phyloP scores from a whole-genome alignment of 2,888 invertebrate genomes.

The Drosophila prostipennis region DNA sequence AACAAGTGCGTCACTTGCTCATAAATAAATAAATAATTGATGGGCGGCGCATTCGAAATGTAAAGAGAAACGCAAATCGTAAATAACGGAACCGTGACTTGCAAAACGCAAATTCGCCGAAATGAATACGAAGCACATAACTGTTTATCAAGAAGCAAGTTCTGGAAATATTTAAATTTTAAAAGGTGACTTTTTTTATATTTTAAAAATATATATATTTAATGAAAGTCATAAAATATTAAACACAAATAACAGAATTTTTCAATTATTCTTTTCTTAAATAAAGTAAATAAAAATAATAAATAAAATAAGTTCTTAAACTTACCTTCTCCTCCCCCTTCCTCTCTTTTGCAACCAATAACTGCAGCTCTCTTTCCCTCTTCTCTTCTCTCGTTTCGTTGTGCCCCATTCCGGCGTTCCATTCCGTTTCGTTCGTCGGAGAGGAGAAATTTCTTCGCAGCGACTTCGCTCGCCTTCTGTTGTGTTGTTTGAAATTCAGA shows the following conservation, averaged over 20 bases:
- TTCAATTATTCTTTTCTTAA: too few relatives aligned
- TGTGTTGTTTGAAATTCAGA: neutral
- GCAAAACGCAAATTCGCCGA: slow-evolving; percentile 15
- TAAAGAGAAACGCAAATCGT: slow-evolving; percentile 14
- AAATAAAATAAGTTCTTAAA: too few relatives aligned
- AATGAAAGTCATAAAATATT: too few relatives aligned
- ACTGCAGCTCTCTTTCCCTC: neutral
- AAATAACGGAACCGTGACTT: slow-evolving; percentile 33
- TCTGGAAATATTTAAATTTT: neutral
- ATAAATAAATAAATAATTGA: slow-evolving; percentile 46
- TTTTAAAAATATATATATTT: too few relatives aligned
- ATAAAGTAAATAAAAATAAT: too few relatives aligned
- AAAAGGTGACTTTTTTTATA: too few relatives aligned
- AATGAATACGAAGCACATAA: slow-evolving; percentile 4
- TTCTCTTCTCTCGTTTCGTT: too few relatives aligned
- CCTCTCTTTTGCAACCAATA: neutral
- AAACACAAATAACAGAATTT: too few relatives aligned
- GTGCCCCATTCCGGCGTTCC: too few relatives aligned
- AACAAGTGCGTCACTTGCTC: slow-evolving; percentile 40
- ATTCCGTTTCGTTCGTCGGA: too few relatives aligned
- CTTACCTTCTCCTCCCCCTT: neutral
- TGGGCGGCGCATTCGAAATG: slow-evolving; percentile 19
- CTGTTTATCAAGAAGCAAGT: slow-evolving; percentile 6
- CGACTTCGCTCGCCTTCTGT: neutral
- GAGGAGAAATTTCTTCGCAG: neutral